Evolutionary conservation across 2,888 invertebrate species (phyloP), one percentile per base, ranked within the genome.

Genomic region (Octodonta nipae): DNA sequence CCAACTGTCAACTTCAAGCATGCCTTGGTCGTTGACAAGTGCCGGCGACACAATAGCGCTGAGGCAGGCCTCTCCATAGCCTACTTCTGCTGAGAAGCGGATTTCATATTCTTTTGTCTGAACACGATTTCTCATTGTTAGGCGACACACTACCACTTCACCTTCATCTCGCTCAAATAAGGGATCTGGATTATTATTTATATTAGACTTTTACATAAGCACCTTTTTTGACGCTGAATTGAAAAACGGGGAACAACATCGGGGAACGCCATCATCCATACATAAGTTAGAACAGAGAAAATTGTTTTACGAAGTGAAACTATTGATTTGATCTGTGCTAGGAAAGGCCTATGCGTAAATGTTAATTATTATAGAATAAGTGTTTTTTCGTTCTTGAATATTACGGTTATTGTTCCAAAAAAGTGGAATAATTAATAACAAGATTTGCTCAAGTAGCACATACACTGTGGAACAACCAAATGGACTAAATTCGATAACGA

Each of bases 71-170:
- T 22, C 22, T 4, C 4, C 22, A 22, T 22, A n/a, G n/a, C 4
- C 22, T 11, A 49, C 51, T 54, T 47, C 45, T 46, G 42, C 47
- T 15, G n/a, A 28, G 15, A 28, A 28, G 49, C 52, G 52, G 51
- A 53, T 56, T 54, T 52, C 47, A 48, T 46, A 51, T 49, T 51
- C 54, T 50, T 52, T 55, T 54, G 55, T 55, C 44, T 46, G 49
- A 49, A 49, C 54, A 51, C 47, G 53, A 51, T 49, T 48, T 47
- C 43, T 47, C 43, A 44, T 46, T 48, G 43, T 52, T 49, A 46
- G 44, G 14, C 28, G 28, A 28, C 28, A 28, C 14, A 15, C 28
- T 12, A 14, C 28, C 28, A 28, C 28, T 28, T 22, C 22, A 22
- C 22, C 11, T 22, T 22, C 11, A 11, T 22, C 11, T n/a, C 22